Conservation (phyloP, 2,888 invertebrate species). For the Metallyticus violacea region DNA sequence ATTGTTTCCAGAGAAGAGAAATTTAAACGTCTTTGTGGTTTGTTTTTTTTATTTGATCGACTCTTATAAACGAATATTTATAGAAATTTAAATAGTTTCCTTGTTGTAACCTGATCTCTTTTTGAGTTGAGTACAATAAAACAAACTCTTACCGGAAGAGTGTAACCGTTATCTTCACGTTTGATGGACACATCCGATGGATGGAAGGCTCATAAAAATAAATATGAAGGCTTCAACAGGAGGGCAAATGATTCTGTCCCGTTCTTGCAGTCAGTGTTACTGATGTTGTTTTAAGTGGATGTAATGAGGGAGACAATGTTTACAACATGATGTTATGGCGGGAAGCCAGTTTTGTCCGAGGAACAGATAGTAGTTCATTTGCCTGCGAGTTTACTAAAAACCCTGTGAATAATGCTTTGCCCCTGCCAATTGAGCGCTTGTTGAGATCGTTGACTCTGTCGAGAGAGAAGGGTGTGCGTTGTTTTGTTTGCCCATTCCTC, state of each 20-base stretch:
- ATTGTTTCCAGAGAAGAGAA: too few species aligned
- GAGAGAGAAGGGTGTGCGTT: too few species aligned
- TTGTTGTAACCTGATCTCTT: too few species aligned
- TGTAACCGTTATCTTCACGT: background rate
- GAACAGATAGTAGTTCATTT: background rate
- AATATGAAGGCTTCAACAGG: too few species aligned
- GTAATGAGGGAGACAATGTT: background rate
- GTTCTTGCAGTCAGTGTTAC: background rate
- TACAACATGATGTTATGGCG: background rate
- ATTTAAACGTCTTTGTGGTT: too few species aligned
- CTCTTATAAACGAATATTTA: too few species aligned
- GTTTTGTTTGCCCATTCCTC: background rate
- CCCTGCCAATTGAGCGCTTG: background rate
- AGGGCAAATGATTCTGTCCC: too few species aligned
- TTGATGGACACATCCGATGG: background rate
- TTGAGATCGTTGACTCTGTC: background rate
- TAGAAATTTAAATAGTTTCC: too few species aligned
- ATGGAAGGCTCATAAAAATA: background rate
- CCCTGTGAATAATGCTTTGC: background rate
- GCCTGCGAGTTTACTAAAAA: background rate
- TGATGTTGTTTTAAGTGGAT: background rate
- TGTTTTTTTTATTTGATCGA: too few species aligned
- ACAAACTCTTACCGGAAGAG: background rate
- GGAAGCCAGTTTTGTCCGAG: background rate
- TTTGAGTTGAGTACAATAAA: background rate